Percentiles rank a stretch among this genome's conserved stretches.
These are phyloP conservation scores for Dynastes tityus DNA, from an alignment of 2,888 invertebrate species.

Conservation along the genomic window DNA sequence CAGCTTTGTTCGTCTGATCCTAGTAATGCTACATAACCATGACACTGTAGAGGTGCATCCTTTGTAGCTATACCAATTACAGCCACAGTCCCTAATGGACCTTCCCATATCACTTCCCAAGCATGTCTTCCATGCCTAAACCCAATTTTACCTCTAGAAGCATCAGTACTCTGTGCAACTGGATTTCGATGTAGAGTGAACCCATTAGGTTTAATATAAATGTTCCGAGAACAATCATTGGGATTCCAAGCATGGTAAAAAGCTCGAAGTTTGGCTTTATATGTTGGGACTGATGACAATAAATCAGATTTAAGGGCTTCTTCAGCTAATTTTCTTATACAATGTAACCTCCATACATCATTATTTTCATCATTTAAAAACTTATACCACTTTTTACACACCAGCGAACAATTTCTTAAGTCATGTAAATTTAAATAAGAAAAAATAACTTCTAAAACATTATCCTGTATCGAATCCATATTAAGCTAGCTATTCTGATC, in stretches of 20 bases:
- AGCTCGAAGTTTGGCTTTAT: constrained; percentile 94
- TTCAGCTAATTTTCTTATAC: constrained; percentile 88
- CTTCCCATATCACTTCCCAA: constrained; percentile 99
- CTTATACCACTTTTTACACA: constrained; percentile 94
- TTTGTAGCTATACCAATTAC: constrained; percentile 96
- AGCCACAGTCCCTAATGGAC: constrained; percentile 97
- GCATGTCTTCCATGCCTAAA: constrained; percentile 94
- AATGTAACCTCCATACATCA: constrained; percentile 95
- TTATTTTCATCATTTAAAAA: constrained; percentile 94
- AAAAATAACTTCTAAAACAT: constrained; percentile 91
- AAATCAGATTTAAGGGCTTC: constrained; percentile 93
- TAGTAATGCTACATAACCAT: constrained; percentile 94
- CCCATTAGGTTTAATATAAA: constrained; percentile 96
- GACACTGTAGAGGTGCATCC: constrained; percentile 94
- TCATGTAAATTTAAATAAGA: constrained; percentile 91
- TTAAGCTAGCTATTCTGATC: constrained; percentile 53
- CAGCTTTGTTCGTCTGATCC: constrained; percentile 98
- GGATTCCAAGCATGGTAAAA: constrained; percentile 98
- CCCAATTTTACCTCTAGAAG: constrained; percentile 91
- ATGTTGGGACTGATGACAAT: constrained; percentile 89
- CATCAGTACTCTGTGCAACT: constrained; percentile 98
- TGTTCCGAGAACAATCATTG: constrained; percentile 96
- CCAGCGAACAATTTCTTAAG: constrained; percentile 89
- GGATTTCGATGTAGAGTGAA: constrained; percentile 98
- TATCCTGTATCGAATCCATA: constrained; percentile 80